Evolutionary conservation across 1,140 invertebrate genomes (phyloP), one percentile per base, ranked within the genome.

Genomic region (Philopotamus ludificatus): DNA sequence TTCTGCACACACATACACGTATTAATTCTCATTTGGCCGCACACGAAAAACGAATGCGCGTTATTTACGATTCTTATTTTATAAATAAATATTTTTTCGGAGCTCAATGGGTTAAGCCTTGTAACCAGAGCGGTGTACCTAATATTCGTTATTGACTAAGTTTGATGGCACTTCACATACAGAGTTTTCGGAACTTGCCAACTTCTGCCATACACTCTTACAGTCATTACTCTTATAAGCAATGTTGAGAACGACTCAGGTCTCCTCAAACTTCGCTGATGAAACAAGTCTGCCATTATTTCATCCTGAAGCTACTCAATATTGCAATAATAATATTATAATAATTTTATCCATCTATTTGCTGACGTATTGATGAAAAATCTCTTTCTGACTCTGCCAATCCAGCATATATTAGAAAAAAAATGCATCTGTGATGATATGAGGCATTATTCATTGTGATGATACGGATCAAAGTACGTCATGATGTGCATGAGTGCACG

Each of bases 121-220:
- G n/a, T n/a, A n/a, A n/a, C n/a, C n/a, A n/a, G n/a, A n/a, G 63
- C 62, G 62, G 60, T 67, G 64, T 64, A 68, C 61, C 66, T 55
- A 68, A 68, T 64, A 62, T 63, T 68, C 53, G 44, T 68, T 68
- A 68, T 68, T 68, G 62, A 68, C 66, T 68, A 64, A 68, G 66
- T 68, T 64, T 68, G 60, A 68, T 64, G 47, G 60, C 44, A 50
- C 49, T 60, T 50, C 39, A 60, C 63, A 57, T 58, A 42, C 25
- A 50, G 42, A 61, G 63, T 49, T 49, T 51, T 47, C 28, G n/a
- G 58, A 42, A 57, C 25, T 65, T 34, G 25, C 39, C 12, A 57
- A 65, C 63, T 65, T 64, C 55, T 50, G 62, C 62, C 51, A 64
- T 64, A 64, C 62, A 64, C 50, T 54, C 53, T 41, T 54, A 34